Evolutionary conservation across 2,888 invertebrate genomes (phyloP).

Genomic region (Tetranychus piercei): DNA sequence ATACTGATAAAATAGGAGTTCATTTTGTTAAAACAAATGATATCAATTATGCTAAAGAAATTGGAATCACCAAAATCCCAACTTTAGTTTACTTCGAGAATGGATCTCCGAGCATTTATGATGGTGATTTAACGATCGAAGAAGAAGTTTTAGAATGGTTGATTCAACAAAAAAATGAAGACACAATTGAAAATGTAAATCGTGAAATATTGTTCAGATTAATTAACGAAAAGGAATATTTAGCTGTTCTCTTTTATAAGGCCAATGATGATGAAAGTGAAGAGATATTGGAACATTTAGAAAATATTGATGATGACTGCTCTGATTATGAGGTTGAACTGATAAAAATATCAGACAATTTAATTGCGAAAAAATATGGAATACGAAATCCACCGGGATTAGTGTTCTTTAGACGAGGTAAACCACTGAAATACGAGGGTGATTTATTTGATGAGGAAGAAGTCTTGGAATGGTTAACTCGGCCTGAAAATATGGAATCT

Average conservation of each 20-base stretch:
- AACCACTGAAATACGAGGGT: constrained; percentile 60
- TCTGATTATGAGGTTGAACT: constrained; percentile 75
- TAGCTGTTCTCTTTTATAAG: constrained; percentile 83
- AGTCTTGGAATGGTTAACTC: constrained; percentile 72
- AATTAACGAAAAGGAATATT: constrained; percentile 71
- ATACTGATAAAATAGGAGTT: constrained; percentile 75
- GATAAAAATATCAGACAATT: constrained; percentile 62
- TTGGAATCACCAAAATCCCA: constrained; percentile 77
- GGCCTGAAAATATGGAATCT: constrained; percentile 81
- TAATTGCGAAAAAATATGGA: constrained; percentile 86
- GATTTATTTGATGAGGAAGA: constrained; percentile 77
- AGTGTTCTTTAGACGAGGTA: constrained; percentile 72
- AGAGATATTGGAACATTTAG: constrained; percentile 43
- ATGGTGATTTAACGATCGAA: constrained; percentile 26
- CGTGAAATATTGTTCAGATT: constrained; percentile 60
- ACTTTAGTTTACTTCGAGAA: constrained; percentile 50
- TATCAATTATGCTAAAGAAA: constrained; percentile 66
- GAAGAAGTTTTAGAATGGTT: constrained; percentile 73
- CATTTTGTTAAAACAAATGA: constrained; percentile 80
- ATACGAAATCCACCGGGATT: constrained; percentile 72
- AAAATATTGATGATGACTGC: constrained; percentile 76
- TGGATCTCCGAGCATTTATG: constrained; percentile 34
- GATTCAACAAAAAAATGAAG: constrained; percentile 71
- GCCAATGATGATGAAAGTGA: constrained; percentile 30
- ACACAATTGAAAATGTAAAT: constrained; percentile 72